Base-by-base conservation (phyloP, 2,113 vertebrate species). In the Poecilia latipinna region DNA sequence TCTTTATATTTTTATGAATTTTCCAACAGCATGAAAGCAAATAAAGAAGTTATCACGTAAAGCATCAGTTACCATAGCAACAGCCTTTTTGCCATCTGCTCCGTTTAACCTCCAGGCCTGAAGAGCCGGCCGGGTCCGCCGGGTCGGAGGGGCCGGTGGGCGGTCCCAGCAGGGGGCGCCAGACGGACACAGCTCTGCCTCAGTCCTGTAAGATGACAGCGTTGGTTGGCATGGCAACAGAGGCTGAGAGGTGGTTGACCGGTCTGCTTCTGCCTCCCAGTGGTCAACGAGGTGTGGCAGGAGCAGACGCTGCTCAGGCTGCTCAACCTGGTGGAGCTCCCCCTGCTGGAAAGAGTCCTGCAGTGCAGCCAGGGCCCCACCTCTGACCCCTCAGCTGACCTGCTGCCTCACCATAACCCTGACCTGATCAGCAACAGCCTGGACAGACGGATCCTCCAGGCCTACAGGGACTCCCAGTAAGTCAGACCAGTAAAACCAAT, bases 311-410 rank as follows among this genome's bases (percentile, higher is more conserved):
- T 97, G 26, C 89, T 95, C 65, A 94, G 96, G 35, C 92, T 99
- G n/a, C 93, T 98, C 13, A 95, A 95, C 80, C 94, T 99, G 67
- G 93, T 99, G 8, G 97, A 99, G 76, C 94, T 99, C 83, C 97
- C 98, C 0, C 87, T 99, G 66, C 93, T 99, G 78, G 97, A 99
- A 4, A 94, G 95, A 11, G 84, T 99, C 37, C 94, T 99, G 8
- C 94, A 94, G 65, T 93, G 93, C 70, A 92, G 81, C 60, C 91
- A 94, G 32, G 67, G 35, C 26, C 24, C 74, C 0, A n/a, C 79
- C 10, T 69, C 82, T 75, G 63, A 91, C 65, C 78, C 64, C 70
- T 62, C 51, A 12, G 29, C 61, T 24, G 79, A 87, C 65, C 87
- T 61, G 15, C 51, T 85, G 44, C 84, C 71, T 74, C 78, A 78